These are phyloP conservation scores for Gryllus bimaculatus DNA, from an alignment of 1,140 invertebrate species.

Conservation along the genomic window DNA sequence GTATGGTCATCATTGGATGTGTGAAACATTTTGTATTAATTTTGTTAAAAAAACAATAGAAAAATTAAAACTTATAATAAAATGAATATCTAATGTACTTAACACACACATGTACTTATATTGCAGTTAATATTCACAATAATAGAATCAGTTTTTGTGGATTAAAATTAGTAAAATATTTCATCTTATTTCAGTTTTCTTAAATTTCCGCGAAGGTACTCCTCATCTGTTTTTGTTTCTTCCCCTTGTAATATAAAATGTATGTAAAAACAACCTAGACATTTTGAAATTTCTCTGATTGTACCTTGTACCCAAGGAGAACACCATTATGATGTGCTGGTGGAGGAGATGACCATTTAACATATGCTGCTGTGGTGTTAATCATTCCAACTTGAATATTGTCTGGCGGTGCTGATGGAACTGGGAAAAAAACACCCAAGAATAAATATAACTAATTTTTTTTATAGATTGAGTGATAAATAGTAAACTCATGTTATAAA, in stretches of 20 bases:
- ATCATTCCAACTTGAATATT: slow-evolving; percentile 74
- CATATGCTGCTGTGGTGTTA: slow-evolving; percentile 65
- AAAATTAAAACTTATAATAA: slow-evolving; percentile 1
- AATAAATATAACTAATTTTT: not conserved
- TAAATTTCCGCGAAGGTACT: too few relatives aligned
- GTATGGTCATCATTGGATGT: not conserved
- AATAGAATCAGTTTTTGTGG: too few relatives aligned
- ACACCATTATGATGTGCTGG: slow-evolving; percentile 70
- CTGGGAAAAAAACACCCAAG: slow-evolving; percentile 33
- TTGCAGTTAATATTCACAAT: too few relatives aligned
- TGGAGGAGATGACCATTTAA: slow-evolving; percentile 72
- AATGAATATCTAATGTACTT: too few relatives aligned
- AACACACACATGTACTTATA: too few relatives aligned
- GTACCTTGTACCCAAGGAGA: slow-evolving; percentile 71
- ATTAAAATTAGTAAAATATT: too few relatives aligned
- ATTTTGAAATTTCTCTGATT: not conserved
- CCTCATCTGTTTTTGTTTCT: too few relatives aligned
- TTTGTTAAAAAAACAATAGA: not conserved
- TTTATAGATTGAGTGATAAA: not conserved
- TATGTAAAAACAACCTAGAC: too few relatives aligned
- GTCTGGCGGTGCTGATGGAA: slow-evolving; percentile 69
- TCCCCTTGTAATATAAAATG: too few relatives aligned
- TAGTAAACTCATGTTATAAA: too few relatives aligned
- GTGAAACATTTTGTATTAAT: not conserved
- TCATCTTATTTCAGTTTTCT: too few relatives aligned